Evolutionary conservation across 2,113 vertebrate species (phyloP).

Genomic region (Cyanistes caeruleus): DNA sequence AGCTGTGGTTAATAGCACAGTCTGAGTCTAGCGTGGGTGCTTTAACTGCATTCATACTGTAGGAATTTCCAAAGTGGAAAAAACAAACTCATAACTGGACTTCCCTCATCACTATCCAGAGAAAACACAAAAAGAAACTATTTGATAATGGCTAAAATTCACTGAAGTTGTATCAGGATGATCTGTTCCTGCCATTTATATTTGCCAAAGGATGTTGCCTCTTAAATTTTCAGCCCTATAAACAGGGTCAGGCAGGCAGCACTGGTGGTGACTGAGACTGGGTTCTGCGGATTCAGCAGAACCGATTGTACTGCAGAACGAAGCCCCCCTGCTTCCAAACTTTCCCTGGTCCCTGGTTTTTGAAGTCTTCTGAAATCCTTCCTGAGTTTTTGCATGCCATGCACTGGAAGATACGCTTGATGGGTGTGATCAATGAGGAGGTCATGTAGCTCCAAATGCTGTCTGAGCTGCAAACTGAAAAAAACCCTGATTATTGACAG

Average conservation of each 20-base stretch:
- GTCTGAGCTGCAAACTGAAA: neutral
- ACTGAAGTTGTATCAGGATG: neutral
- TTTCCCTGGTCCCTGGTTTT: neutral
- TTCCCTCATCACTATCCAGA: neutral
- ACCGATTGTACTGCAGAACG: neutral
- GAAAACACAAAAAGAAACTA: neutral
- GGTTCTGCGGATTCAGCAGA: neutral
- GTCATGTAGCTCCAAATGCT: accelerated
- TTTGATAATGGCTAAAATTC: neutral
- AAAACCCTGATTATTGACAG: neutral
- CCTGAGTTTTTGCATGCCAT: accelerated
- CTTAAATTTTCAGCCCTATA: neutral
- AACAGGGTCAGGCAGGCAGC: neutral
- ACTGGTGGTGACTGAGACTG: neutral
- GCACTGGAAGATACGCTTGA: accelerated
- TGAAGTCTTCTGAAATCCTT: neutral
- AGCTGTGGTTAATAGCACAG: too few relatives aligned
- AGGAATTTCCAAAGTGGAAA: neutral
- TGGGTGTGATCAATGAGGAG: neutral
- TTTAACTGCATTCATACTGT: accelerated
- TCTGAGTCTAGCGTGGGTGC: accelerated
- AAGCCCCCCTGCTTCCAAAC: neutral
- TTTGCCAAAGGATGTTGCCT: neutral
- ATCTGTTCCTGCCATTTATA: accelerated
- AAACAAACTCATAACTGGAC: neutral